These are phyloP conservation scores for Lepidostoma basale DNA, from an alignment of 1,140 invertebrate species.

Conservation along the genomic window DNA sequence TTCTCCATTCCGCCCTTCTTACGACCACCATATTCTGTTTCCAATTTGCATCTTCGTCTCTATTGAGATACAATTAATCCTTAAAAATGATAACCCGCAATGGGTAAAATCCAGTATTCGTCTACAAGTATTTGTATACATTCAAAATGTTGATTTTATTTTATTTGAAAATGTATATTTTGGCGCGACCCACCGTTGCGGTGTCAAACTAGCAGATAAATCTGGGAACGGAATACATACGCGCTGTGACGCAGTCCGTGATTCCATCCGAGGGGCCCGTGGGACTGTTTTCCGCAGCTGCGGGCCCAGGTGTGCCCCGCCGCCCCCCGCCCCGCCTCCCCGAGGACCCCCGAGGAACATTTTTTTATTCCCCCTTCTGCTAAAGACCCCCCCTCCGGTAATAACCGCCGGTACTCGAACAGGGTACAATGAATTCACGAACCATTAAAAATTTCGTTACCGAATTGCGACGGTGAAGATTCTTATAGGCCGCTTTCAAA, in stretches of 20 bases:
- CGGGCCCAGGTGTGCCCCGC: constrained; percentile 39
- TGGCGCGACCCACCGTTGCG: background rate
- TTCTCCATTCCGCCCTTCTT: no score
- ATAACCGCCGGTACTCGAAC: constrained; percentile 25
- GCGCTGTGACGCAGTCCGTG: constrained; percentile 26
- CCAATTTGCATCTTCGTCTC: no score
- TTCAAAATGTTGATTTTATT: no score
- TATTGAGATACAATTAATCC: no score
- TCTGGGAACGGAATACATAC: constrained; percentile 28
- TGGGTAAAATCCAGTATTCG: no score
- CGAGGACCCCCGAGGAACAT: background rate
- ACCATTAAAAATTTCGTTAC: constrained; percentile 22
- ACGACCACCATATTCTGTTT: no score
- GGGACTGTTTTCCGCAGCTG: constrained; percentile 39
- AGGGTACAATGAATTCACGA: background rate
- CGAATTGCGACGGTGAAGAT: background rate
- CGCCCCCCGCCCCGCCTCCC: background rate
- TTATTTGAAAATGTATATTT: no score
- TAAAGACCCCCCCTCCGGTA: constrained; percentile 9
- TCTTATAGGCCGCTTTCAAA: no score
- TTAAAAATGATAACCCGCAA: no score
- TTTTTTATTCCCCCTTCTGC: constrained; percentile 14
- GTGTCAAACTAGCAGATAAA: constrained; percentile 2
- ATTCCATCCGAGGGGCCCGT: constrained; percentile 17
- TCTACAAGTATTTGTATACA: no score